Base-by-base conservation (phyloP, 2,113 vertebrate species). In the Okapia johnstoni region DNA sequence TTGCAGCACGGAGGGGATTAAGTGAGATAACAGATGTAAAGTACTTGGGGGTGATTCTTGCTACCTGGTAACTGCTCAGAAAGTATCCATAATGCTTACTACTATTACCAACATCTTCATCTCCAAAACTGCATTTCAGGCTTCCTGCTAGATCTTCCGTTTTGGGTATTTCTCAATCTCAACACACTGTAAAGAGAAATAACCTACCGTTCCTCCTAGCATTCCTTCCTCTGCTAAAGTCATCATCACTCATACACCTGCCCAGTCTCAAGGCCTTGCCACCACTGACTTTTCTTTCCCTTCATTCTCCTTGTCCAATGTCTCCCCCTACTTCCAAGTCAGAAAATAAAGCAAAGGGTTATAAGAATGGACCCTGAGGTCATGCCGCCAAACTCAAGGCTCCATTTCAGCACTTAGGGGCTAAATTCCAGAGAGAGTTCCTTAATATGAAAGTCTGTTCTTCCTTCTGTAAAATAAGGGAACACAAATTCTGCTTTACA, bases 351-450 rank as follows among this genome's bases (percentile, higher is more conserved):
- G 36, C 58, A 43, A 52, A n/a, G n/a, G 40, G 30, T 63, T 70
- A 70, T 88, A 60, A 58, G 88, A 58, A n/a, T 8, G 43, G 57
- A 84, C 46, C 60, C 6, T 43, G 36, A 86, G 26, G 57, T 33
- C 54, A 19, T 16, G 2, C 33, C 50, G 48, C 21, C 73, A 46
- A 52, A 87, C 50, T 76, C 89, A 89, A 81, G 80, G 43, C 88
- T 66, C 36, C 60, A n/a, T 40, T 87, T 85, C 21, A 91, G 33
- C 25, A 48, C 63, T 55, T 33, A 46, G 21, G 48, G 48, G 54
- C 73, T 83, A n/a, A 93, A 50, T 50, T 87, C 40, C 43, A 90
- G 46, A 80, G 21, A 46, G 90, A 87, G 76, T 76, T 54, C n/a
- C 55, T 58, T 48, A 52, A 58, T 25, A n/a, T 52, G 77, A 66